phyloP scores from a whole-genome alignment of 1,140 invertebrate species.

The Cotesia typhae region DNA sequence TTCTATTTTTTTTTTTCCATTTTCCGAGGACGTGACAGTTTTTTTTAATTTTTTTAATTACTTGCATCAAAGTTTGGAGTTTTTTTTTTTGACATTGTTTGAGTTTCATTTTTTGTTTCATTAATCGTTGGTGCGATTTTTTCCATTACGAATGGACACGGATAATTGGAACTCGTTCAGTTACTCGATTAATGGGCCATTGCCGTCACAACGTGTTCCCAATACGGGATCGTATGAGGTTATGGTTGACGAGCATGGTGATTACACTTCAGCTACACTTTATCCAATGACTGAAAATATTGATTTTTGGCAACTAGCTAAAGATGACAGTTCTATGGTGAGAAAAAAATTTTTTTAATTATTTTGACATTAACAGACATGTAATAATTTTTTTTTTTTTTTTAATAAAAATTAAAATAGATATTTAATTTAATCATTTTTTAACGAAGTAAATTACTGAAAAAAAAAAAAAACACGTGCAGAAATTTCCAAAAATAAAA shows the following conservation, averaged over 20 bases:
- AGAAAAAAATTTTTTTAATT: conserved; percentile 32
- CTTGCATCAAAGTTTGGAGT: not conserved
- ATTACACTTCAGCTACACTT: conserved; percentile 53
- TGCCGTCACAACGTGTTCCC: conserved; percentile 57
- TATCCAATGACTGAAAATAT: conserved; percentile 38
- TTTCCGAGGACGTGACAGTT: not conserved
- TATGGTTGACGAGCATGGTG: conserved; percentile 53
- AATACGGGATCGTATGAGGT: conserved; percentile 49
- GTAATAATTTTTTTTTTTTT: not conserved
- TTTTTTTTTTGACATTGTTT: not conserved
- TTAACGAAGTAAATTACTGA: no score
- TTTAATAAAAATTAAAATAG: conserved; percentile 1
- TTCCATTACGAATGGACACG: conserved; percentile 21
- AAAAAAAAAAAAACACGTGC: no score
- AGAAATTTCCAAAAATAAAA: no score
- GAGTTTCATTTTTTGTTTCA: not conserved
- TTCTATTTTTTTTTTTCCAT: not conserved
- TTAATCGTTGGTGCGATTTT: not conserved
- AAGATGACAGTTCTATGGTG: conserved; percentile 52
- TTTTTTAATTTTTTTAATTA: not conserved
- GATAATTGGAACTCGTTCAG: conserved; percentile 18
- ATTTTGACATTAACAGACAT: not conserved
- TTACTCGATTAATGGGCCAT: conserved; percentile 20
- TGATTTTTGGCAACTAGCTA: conserved; percentile 47
- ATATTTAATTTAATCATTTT: no score